Conservation (phyloP, 2,797 vertebrate genomes). For the Bufotes viridis region DNA sequence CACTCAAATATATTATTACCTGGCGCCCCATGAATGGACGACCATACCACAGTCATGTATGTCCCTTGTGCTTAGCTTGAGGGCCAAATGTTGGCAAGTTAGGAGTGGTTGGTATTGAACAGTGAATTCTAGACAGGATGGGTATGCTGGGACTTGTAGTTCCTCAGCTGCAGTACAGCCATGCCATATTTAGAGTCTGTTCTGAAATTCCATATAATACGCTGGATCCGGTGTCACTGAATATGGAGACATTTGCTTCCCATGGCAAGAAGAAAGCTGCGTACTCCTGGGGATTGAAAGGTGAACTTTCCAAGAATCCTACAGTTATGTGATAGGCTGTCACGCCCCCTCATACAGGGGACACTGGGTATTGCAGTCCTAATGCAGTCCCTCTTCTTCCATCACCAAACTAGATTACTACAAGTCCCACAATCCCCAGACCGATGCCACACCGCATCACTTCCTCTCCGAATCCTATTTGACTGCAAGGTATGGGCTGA, state of each 20-base stretch:
- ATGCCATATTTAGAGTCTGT: background rate
- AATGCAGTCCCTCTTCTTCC: background rate
- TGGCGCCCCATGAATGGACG: no score
- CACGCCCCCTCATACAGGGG: background rate
- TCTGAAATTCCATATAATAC: background rate
- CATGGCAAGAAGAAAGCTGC: background rate
- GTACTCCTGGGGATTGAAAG: background rate
- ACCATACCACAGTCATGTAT: no score
- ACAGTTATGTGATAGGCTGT: background rate
- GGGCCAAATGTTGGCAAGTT: no score
- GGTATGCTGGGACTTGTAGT: background rate
- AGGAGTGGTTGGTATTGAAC: background rate
- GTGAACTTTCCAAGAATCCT: slow-evolving; percentile 7
- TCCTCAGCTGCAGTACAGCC: background rate
- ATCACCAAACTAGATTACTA: slow-evolving; percentile 7
- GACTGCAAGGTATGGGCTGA: slow-evolving; percentile 51
- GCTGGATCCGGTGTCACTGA: background rate
- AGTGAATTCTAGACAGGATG: background rate
- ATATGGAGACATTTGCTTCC: background rate
- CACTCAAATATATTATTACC: no score
- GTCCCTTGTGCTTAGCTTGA: background rate
- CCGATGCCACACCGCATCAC: slow-evolving; percentile 29
- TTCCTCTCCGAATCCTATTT: slow-evolving; percentile 46
- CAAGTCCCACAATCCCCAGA: slow-evolving; percentile 41
- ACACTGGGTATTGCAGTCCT: slow-evolving; percentile 47